A percentile compares a stretch with the other conserved stretches of the same genome.
Conservation (phyloP, 1,140 invertebrate genomes). For the Conus ventricosus region DNA sequence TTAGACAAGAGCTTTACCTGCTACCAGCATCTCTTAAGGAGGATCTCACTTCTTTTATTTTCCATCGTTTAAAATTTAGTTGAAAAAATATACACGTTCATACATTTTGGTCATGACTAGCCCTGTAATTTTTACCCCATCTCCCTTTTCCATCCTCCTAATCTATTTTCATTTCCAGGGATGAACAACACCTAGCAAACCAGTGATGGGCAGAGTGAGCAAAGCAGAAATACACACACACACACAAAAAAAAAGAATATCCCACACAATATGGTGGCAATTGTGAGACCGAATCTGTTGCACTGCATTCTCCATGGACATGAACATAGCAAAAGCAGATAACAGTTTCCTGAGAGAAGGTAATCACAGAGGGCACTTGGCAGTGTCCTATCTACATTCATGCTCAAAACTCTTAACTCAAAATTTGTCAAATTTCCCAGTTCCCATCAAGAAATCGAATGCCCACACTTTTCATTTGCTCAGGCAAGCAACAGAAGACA, state of each 20-base stretch:
- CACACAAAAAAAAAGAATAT: neutral
- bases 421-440: neutral
- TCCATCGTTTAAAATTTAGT: neutral
- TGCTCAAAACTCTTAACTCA: neutral
- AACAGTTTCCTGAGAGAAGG: constrained; percentile 25
- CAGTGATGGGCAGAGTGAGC: neutral
- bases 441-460: neutral
- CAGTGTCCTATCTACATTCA: neutral
- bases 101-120: neutral
- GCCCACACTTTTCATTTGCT: neutral
- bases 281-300: neutral
- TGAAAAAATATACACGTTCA: neutral
- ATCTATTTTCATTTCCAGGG: neutral
- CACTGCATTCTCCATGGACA: neutral
- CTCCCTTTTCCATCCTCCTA: neutral
- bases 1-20: too few species aligned
- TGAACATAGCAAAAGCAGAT: constrained; percentile 8
- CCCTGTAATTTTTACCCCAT: neutral
- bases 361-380: neutral
- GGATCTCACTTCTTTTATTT: too few species aligned
- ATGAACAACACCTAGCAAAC: too few species aligned
- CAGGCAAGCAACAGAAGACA: neutral
- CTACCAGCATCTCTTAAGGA: too few species aligned
- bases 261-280: neutral
- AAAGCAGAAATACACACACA: neutral